These are phyloP conservation scores for Chascanopsetta lugubris DNA, from an alignment of 2,113 vertebrate species.

Conservation along the genomic window DNA sequence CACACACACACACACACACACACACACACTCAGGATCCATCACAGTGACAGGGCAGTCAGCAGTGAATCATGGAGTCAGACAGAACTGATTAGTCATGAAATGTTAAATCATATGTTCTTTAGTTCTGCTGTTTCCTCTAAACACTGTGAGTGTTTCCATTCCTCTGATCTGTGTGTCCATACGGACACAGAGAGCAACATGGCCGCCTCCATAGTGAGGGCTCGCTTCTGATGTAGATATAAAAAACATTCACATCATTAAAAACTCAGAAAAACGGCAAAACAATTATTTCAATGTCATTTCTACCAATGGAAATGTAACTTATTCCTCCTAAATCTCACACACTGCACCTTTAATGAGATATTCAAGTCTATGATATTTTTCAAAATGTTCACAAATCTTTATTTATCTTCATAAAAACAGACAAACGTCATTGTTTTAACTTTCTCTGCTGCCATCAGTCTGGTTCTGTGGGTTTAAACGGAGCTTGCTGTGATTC, in stretches of 20 bases:
- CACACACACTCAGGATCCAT: background rate
- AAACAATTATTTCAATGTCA: background rate
- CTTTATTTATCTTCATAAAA: too few species aligned
- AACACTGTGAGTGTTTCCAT: background rate
- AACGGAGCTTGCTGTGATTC: background rate
- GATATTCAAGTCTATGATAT: too few species aligned
- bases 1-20: too few species aligned
- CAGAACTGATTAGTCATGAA: background rate
- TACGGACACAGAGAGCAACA: background rate
- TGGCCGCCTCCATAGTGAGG: background rate
- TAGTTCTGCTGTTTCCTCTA: background rate
- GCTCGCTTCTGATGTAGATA: background rate
- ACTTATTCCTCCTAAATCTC: too few species aligned
- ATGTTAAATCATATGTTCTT: constrained; percentile 2
- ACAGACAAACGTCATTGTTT: background rate
- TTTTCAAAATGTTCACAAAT: too few species aligned
- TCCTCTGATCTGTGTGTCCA: background rate
- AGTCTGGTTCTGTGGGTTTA: background rate
- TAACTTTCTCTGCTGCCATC: background rate
- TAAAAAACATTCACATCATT: background rate
- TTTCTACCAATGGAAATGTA: background rate
- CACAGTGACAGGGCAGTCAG: background rate
- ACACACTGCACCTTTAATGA: background rate
- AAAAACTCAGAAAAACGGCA: background rate
- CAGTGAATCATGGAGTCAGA: background rate